A percentile compares a stretch with the other conserved stretches of the same genome.
Conservation (phyloP, 35 echinoderm and acorn worm species). For the Strongylocentrotus purpuratus region DNA sequence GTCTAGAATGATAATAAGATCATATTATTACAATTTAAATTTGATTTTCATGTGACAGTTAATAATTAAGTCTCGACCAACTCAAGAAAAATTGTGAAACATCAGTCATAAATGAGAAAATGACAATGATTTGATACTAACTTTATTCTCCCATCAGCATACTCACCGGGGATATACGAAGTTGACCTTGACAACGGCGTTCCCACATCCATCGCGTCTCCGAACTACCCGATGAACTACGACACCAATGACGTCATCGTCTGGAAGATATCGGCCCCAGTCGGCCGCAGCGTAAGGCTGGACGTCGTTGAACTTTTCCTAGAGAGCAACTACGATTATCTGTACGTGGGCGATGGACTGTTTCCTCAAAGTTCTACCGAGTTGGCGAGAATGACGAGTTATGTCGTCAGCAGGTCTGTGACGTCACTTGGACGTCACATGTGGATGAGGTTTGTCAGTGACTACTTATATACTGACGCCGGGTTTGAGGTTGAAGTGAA, state of each 20-base stretch:
- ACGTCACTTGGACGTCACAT: neutral
- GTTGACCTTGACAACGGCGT: too few relatives aligned
- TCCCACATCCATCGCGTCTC: neutral
- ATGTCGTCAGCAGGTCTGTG: neutral
- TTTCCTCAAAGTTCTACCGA: neutral
- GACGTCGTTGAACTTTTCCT: neutral
- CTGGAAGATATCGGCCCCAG: neutral
- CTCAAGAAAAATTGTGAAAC: too few relatives aligned
- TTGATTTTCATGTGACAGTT: too few relatives aligned
- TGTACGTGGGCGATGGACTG: constrained; percentile 5
- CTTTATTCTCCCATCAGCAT: too few relatives aligned
- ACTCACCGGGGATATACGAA: too few relatives aligned
- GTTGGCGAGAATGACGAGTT: neutral
- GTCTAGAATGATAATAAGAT: too few relatives aligned
- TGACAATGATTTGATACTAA: too few relatives aligned
- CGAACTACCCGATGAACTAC: neutral
- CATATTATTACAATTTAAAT: too few relatives aligned
- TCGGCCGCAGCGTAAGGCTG: neutral
- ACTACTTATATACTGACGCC: neutral
- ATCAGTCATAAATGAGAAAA: too few relatives aligned
- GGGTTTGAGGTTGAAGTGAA: neutral
- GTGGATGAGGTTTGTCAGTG: neutral
- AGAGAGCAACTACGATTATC: neutral
- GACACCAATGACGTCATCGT: neutral
- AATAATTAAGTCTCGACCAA: too few relatives aligned